These are phyloP conservation scores for Dendronephthya gigantea DNA, from an alignment of 64 coral and sea anemone genomes.

Conservation along the genomic window DNA sequence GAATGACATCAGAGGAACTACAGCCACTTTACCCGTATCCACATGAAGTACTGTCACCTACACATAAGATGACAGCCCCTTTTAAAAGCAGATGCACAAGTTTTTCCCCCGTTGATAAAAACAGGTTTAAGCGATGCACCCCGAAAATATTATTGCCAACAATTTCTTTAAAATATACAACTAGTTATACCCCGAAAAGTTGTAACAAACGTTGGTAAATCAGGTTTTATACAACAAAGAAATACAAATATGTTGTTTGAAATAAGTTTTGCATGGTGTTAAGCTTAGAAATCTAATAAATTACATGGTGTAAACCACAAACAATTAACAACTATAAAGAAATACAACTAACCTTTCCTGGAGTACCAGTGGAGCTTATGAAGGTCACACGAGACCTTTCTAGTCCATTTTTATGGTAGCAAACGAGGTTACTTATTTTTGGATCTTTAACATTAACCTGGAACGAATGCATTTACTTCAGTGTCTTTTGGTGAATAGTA, in stretches of 20 bases:
- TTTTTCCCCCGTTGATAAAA: too few species aligned
- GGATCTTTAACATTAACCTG: background rate
- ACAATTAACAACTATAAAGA: too few species aligned
- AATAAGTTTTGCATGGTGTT: too few species aligned
- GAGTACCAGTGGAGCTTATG: background rate
- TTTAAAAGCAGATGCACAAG: background rate
- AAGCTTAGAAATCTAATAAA: too few species aligned
- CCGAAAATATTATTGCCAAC: too few species aligned
- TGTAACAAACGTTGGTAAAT: too few species aligned
- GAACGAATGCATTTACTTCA: background rate
- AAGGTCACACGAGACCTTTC: slow-evolving; percentile 1
- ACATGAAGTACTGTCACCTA: slow-evolving; percentile 1
- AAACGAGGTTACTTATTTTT: background rate
- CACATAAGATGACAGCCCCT: background rate
- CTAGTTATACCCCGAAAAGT: too few species aligned
- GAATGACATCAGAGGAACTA: background rate
- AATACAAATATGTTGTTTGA: too few species aligned
- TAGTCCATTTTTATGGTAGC: background rate
- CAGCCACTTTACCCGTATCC: background rate
- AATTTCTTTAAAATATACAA: too few species aligned
- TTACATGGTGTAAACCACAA: too few species aligned
- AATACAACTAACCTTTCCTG: background rate
- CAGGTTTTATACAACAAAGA: too few species aligned
- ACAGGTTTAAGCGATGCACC: too few species aligned
- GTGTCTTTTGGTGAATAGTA: background rate